A percentile compares a stretch with the other conserved stretches of the same genome.
Conservation (phyloP, 2,797 vertebrate genomes). For the Pseudochirops corinnae region DNA sequence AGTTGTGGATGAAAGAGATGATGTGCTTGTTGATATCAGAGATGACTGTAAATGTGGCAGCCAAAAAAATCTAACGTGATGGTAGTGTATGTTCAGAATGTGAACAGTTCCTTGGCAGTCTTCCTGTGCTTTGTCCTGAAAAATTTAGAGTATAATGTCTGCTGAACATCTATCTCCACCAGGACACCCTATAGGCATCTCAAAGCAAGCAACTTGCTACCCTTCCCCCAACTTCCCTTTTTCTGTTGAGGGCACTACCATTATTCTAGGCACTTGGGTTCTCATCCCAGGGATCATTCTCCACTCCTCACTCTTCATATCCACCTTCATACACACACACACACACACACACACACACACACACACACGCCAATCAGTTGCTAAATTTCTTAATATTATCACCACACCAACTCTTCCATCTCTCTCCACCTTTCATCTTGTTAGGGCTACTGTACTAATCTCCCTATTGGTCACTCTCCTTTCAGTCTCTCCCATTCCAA, state of each 20-base stretch:
- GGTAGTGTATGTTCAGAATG: neutral
- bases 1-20: neutral
- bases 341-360: too few relatives aligned
- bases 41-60: neutral
- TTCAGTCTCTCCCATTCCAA: neutral
- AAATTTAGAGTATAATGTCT: neutral
- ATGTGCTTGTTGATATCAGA: neutral
- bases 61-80: neutral
- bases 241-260: neutral
- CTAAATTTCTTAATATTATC: neutral
- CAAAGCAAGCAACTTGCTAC: neutral
- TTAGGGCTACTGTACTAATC: neutral
- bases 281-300: neutral
- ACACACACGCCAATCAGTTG: neutral
- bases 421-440: neutral
- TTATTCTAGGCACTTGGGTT: neutral
- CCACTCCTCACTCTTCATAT: neutral
- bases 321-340: too few relatives aligned
- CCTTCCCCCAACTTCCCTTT: neutral
- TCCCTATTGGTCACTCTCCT: neutral
- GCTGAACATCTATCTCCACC: neutral
- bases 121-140: neutral
- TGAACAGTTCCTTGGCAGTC: neutral
- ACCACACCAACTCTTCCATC: neutral
- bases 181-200: neutral